A percentile compares a stretch with the other conserved stretches of the same genome.
Conservation (phyloP, 2,113 vertebrate species). For the Meleagris gallopavo region DNA sequence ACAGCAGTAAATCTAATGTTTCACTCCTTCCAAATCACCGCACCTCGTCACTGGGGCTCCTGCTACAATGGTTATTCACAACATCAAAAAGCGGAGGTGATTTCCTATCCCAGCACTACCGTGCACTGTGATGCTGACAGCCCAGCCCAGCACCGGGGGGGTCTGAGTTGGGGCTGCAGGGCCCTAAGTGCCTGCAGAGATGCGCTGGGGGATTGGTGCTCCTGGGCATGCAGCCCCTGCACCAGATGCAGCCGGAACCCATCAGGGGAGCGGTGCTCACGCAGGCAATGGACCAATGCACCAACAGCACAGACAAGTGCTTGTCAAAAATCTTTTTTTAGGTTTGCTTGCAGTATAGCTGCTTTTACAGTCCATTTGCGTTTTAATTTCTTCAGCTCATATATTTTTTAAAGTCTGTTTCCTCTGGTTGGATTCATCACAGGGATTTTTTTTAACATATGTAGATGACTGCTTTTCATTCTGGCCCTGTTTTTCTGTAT, state of each 20-base stretch:
- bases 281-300: background rate
- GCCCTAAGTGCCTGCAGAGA: background rate
- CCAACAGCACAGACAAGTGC: background rate
- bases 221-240: background rate
- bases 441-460: conserved; percentile 55
- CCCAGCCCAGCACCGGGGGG: background rate
- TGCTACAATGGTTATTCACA: background rate
- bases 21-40: conserved; percentile 27
- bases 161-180: background rate
- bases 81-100: background rate
- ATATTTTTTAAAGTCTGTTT: conserved; percentile 34
- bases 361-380: conserved; percentile 39
- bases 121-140: background rate
- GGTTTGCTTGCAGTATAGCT: conserved; percentile 9
- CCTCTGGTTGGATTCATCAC: conserved; percentile 12
- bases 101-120: background rate
- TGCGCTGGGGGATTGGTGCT: background rate
- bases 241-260: background rate
- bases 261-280: background rate
- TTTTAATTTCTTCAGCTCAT: conserved; percentile 7
- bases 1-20: conserved; percentile 53
- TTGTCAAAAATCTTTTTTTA: conserved; percentile 19
- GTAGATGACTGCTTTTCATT: conserved; percentile 52
- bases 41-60: background rate
- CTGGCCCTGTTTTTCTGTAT: conserved; percentile 37